Percentiles rank a stretch among this genome's conserved stretches.
Conservation (phyloP, 1,140 invertebrate genomes). For the Acyrthosiphon pisum region DNA sequence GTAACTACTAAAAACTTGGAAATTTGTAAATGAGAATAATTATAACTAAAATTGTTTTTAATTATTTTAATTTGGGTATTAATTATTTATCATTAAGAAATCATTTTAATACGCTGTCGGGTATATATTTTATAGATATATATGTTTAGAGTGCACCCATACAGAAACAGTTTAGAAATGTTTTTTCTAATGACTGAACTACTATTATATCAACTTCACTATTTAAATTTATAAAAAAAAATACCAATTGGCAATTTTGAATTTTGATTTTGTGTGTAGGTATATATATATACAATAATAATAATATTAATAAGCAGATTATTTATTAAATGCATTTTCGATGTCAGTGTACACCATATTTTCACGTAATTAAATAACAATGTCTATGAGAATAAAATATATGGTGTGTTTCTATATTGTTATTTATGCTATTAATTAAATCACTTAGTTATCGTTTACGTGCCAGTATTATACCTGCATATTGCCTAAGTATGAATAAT, state of each 20-base stretch:
- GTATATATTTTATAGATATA: neutral
- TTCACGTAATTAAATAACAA: neutral
- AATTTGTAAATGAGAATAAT: neutral
- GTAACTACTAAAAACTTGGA: neutral
- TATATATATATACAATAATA: neutral
- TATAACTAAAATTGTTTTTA: neutral
- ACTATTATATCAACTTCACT: too few species aligned
- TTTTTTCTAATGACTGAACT: too few species aligned
- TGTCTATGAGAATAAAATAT: neutral
- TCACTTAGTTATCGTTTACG: neutral
- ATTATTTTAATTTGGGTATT: neutral
- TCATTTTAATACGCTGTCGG: neutral
- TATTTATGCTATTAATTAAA: neutral
- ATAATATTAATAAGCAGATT: neutral
- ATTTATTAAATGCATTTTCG: neutral
- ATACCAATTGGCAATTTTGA: neutral
- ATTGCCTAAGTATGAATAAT: too few species aligned
- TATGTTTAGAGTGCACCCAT: too few species aligned
- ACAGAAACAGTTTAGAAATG: too few species aligned
- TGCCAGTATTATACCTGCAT: neutral
- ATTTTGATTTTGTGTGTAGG: neutral
- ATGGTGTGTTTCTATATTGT: neutral
- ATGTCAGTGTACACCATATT: neutral
- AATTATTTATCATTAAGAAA: neutral
- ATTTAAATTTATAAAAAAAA: too few species aligned